Conservation (phyloP, 1,140 invertebrate genomes). For the Temnothorax nylanderi region DNA sequence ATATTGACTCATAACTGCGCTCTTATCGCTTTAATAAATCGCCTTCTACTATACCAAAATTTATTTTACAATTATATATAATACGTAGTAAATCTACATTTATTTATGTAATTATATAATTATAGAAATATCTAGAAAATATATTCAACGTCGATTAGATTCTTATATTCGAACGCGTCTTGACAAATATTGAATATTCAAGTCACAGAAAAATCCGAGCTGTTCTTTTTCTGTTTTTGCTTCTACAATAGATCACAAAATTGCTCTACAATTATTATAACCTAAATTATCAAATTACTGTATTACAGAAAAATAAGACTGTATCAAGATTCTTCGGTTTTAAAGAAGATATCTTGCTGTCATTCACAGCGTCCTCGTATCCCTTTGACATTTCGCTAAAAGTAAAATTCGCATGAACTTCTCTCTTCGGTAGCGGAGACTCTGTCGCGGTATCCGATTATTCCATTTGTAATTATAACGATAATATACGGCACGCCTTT, state of each 20-base stretch:
- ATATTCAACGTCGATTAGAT: background rate
- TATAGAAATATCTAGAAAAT: background rate
- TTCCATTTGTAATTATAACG: slow-evolving; percentile 74
- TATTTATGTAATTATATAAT: background rate
- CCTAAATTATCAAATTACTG: background rate
- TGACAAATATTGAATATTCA: background rate
- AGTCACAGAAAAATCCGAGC: too few relatives aligned
- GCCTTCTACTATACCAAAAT: background rate
- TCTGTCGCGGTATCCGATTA: slow-evolving; percentile 63
- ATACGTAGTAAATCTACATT: background rate
- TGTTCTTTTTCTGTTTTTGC: background rate
- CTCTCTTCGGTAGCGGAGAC: slow-evolving; percentile 49
- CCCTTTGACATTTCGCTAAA: background rate
- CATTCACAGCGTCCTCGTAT: background rate
- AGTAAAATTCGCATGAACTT: background rate
- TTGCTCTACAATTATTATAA: background rate
- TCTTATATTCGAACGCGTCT: background rate
- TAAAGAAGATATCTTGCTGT: background rate
- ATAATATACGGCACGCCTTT: slow-evolving; percentile 67
- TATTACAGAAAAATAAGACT: background rate
- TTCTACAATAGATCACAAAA: background rate
- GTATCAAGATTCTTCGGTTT: background rate
- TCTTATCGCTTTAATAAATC: slow-evolving; percentile 11
- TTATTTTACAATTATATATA: background rate
- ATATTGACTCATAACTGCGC: slow-evolving; percentile 18